Evolutionary conservation across 2,888 invertebrate species (phyloP), one percentile per base, ranked within the genome.

Genomic region (Aspidiotus rigidus): DNA sequence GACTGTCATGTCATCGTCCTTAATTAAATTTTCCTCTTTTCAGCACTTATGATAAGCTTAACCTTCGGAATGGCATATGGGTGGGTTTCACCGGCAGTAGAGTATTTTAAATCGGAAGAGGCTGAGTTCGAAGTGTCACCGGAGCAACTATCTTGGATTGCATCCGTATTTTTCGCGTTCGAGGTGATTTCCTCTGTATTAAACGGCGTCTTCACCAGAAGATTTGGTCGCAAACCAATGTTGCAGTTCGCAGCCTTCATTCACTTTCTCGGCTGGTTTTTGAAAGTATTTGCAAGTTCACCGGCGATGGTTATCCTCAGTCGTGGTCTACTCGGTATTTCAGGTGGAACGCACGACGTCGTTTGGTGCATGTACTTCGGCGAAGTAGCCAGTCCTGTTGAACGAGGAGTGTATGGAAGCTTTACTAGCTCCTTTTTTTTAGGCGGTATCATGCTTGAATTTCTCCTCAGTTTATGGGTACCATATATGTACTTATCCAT

Each of bases 281-380:
- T 55, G 56, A 41, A 60, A 41, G 7, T 28, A 15, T 44, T 67
- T 42, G 60, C 41, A 15, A 59, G 40, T 39, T 59, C 57, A 7
- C 28, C 49, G 17, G 17, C 40, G 7, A 54, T 72, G 2, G 62
- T 74, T 10, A 73, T 72, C 55, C 15, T 67, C 7, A 66, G 71
- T 11, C 64, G 74, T 11, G 71, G 72, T 16, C 53, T 73, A 10
- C 73, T 74, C 70, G 74, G 74, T 9, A 53, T 74, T 10, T 70
- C 73, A 6, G 72, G 73, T 72, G 74, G 74, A 0, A 71, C 72
- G 28, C 72, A 72, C 10, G 73, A 73, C 53, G 73, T 72, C 5
- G 71, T 72, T 2, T 72, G 71, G 6, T 73, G 73, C 8, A 54
- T 73, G 28, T 74, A 74, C 62, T 72, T 74, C 7, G 74, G 72